Base-by-base conservation (phyloP, 2,888 invertebrate species). In the Archaeoteleia sp. region DNA sequence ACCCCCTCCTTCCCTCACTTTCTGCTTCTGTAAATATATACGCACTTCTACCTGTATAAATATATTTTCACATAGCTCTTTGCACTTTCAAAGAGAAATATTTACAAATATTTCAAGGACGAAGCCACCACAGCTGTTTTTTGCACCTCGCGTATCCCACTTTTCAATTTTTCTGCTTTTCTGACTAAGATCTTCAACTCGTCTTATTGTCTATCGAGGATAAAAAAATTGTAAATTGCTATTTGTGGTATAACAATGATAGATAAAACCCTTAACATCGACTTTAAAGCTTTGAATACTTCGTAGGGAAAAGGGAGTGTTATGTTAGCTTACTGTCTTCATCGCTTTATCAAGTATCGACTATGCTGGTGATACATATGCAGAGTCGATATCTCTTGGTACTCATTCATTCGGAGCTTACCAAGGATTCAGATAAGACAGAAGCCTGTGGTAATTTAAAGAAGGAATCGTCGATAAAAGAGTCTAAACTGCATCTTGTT, bases 351-450 rank as follows among this genome's bases (percentile, higher is more conserved):
- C 70, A 73, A 76, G 77, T 73, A 72, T 76, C 73, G 72, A 61
- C 71, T 61, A 29, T 61, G 46, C 67, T 12, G 67, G 74, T 78
- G 75, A 79, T 82, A 80, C 81, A 80, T 81, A 82, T 80, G 79
- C 79, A 82, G 79, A 79, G 73, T 77, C 79, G 82, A 78, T 84
- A 83, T 83, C 82, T 80, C 67, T 13, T 20, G 79, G 78, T 78
- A 79, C 76, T 80, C 81, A 80, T 73, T 79, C 79, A 74, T 74
- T 71, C 61, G 35, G 57, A 76, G 80, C 79, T 81, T 80, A 80
- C 76, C 48, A 14, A 48, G 69, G 71, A 67, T 51, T 67, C 49
- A 75, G 81, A 81, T 80, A 81, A 81, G 77, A 71, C 72, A 73
- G 75, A 76, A 77, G 67, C 78, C 72, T 48, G 69, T 61, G 80